Evolutionary conservation across 2,113 vertebrate genomes (phyloP).

Genomic region (Syrrhaptes paradoxus): DNA sequence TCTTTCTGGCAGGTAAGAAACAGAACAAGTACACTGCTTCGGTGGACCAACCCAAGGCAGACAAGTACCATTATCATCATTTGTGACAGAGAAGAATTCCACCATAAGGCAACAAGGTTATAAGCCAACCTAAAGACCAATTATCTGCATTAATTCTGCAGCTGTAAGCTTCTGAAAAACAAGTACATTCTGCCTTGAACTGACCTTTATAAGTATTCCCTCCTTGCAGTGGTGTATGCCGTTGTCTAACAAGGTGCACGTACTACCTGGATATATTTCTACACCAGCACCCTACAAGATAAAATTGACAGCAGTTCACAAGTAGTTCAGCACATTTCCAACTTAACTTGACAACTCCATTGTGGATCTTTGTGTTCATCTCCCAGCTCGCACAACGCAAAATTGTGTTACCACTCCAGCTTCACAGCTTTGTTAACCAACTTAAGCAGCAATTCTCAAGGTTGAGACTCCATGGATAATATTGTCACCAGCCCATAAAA

Average conservation of each 20-base stretch:
- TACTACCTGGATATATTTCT: slow-evolving; percentile 93
- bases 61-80: background rate
- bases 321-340: background rate
- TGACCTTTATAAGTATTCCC: slow-evolving; percentile 95
- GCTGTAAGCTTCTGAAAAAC: background rate
- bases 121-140: background rate
- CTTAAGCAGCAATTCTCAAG: background rate
- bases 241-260: slow-evolving; percentile 83
- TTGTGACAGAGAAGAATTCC: fast-evolving
- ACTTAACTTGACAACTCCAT: background rate
- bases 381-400: background rate
- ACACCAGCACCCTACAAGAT: slow-evolving; percentile 88
- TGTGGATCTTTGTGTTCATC: background rate
- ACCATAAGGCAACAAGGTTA: background rate
- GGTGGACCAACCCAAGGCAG: background rate
- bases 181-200: background rate
- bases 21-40: background rate
- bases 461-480: background rate
- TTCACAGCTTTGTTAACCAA: background rate
- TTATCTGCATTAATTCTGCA: background rate
- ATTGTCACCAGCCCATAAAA: background rate
- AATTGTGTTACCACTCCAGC: background rate
- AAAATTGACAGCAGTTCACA: background rate
- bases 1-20: background rate
- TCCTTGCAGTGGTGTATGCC: slow-evolving; percentile 97